These are phyloP conservation scores for Columbina picui DNA, from an alignment of 2,113 vertebrate genomes.

Conservation along the genomic window DNA sequence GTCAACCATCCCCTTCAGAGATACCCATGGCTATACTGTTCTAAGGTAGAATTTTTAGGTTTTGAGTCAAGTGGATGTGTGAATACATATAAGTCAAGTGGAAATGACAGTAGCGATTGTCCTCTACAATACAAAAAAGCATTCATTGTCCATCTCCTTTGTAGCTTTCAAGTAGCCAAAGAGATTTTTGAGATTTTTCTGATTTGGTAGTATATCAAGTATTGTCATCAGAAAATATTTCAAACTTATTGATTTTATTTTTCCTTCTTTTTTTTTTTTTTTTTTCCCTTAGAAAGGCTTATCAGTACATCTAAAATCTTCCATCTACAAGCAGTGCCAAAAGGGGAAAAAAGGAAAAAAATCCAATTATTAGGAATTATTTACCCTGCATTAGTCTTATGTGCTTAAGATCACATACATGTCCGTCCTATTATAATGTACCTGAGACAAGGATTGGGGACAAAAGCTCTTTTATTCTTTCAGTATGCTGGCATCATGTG, in stretches of 20 bases:
- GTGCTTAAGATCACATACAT: neutral
- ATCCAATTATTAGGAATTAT: neutral
- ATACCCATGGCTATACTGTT: neutral
- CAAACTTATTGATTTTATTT: neutral
- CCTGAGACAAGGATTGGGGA: neutral
- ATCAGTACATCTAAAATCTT: neutral
- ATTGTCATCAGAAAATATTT: neutral
- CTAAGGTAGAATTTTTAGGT: neutral
- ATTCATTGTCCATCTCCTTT: neutral
- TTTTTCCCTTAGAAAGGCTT: neutral
- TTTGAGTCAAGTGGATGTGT: neutral
- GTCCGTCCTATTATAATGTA: neutral
- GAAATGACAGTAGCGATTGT: neutral
- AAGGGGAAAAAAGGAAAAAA: neutral
- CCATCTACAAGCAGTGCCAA: neutral
- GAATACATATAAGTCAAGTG: neutral
- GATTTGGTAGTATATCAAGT: neutral
- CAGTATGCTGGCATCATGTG: neutral
- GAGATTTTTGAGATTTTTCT: neutral
- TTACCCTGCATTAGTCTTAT: neutral
- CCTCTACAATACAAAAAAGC: neutral
- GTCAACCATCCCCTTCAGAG: neutral
- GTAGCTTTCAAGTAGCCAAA: neutral
- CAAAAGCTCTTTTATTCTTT: neutral
- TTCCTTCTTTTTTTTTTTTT: neutral